These are phyloP conservation scores for Anguilla obscura DNA, from an alignment of 2,797 vertebrate species.

Conservation along the genomic window DNA sequence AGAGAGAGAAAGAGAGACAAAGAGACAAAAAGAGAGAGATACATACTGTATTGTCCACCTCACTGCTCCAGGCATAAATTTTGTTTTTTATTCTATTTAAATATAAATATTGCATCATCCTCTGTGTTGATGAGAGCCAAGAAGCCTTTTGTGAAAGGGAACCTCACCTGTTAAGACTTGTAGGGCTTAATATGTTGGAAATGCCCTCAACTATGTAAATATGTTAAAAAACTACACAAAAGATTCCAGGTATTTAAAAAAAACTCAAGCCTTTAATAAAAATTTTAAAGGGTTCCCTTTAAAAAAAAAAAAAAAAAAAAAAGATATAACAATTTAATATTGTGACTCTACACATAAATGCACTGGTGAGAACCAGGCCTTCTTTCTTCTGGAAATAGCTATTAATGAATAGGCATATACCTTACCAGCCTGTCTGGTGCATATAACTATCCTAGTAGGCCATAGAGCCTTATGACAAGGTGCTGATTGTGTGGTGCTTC, in stretches of 20 bases:
- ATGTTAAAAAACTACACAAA: no score
- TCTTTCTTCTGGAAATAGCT: not conserved
- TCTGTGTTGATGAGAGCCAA: not conserved
- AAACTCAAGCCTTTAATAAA: no score
- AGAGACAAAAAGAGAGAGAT: not conserved
- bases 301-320: not conserved
- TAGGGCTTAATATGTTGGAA: no score
- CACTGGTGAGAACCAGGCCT: not conserved
- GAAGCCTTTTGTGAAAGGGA: no score
- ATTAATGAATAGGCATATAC: not conserved
- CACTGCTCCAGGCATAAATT: not conserved
- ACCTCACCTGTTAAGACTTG: no score
- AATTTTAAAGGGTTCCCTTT: no score
- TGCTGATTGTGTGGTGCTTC: constrained; percentile 9
- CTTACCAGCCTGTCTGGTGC: not conserved
- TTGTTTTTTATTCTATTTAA: not conserved
- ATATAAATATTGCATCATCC: not conserved
- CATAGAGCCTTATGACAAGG: not conserved
- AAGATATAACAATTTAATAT: not conserved
- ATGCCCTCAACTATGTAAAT: no score
- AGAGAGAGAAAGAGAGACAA: not conserved
- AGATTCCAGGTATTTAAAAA: no score
- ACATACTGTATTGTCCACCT: no score
- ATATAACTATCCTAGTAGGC: constrained; percentile 3
- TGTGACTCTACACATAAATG: not conserved